These are phyloP conservation scores for Chlamydotis undulata DNA, from an alignment of 2,113 vertebrate species.

Conservation along the genomic window DNA sequence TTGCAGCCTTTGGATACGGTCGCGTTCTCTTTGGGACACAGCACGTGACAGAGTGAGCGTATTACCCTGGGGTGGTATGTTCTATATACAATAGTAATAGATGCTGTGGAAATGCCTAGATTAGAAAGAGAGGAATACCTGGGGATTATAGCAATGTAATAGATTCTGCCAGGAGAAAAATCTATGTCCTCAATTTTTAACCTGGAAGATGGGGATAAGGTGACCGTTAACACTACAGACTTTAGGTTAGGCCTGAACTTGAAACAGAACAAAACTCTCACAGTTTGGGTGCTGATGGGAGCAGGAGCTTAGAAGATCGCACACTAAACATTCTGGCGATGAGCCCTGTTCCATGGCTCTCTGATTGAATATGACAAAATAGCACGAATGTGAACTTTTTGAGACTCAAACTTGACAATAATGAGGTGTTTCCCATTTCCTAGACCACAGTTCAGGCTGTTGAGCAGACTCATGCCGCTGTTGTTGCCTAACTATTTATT, in stretches of 20 bases:
- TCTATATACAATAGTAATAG: constrained; percentile 35
- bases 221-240: constrained; percentile 9
- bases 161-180: constrained; percentile 43
- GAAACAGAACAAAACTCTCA: neutral
- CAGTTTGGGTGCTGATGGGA: neutral
- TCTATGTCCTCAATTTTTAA: constrained; percentile 55
- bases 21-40: neutral
- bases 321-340: neutral
- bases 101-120: neutral
- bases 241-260: neutral
- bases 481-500: neutral
- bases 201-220: constrained; percentile 54
- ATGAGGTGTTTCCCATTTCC: neutral
- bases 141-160: constrained; percentile 47
- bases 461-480: neutral
- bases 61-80: constrained; percentile 19
- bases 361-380: neutral
- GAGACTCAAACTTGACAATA: neutral
- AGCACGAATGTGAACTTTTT: neutral
- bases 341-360: neutral
- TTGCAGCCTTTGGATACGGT: neutral
- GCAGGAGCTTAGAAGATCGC: neutral
- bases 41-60: neutral
- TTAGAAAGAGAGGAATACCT: constrained; percentile 56
- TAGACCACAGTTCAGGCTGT: neutral